Conservation (phyloP, 2,797 vertebrate species). For the Hapalemur alaotrensis region DNA sequence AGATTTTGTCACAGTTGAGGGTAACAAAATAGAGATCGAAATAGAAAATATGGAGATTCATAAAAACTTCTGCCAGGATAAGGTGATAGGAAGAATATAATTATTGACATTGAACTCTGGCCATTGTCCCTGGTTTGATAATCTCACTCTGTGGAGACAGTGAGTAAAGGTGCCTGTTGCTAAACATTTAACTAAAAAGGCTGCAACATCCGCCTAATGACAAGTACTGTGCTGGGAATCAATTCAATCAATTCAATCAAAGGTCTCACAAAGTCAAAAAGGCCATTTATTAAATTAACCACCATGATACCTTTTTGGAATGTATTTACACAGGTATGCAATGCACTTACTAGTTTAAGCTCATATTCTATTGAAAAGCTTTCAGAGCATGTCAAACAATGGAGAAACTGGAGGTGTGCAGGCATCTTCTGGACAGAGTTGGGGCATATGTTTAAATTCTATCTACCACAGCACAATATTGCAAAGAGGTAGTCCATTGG, state of each 20-base stretch:
- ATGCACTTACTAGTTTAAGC: background rate
- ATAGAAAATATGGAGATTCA: background rate
- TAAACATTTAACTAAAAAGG: conserved; percentile 33
- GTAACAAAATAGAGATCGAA: background rate
- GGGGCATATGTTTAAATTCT: background rate
- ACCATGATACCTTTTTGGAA: background rate
- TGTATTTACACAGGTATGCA: background rate
- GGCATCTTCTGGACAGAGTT: background rate
- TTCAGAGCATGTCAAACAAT: background rate
- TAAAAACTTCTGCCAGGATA: background rate
- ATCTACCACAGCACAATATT: background rate
- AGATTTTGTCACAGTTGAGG: rapidly evolving
- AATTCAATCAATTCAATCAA: background rate
- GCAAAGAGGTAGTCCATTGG: background rate
- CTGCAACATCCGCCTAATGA: background rate
- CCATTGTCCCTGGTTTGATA: background rate
- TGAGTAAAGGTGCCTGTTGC: background rate
- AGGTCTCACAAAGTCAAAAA: background rate
- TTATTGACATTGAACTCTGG: background rate
- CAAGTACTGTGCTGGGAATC: background rate
- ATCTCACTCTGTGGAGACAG: background rate
- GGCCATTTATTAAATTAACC: background rate
- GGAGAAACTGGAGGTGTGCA: background rate
- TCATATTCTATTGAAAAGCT: background rate
- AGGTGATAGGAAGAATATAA: conserved; percentile 24